phyloP scores from a whole-genome alignment of 2,888 invertebrate species.

The Alviniconcha strummeri region DNA sequence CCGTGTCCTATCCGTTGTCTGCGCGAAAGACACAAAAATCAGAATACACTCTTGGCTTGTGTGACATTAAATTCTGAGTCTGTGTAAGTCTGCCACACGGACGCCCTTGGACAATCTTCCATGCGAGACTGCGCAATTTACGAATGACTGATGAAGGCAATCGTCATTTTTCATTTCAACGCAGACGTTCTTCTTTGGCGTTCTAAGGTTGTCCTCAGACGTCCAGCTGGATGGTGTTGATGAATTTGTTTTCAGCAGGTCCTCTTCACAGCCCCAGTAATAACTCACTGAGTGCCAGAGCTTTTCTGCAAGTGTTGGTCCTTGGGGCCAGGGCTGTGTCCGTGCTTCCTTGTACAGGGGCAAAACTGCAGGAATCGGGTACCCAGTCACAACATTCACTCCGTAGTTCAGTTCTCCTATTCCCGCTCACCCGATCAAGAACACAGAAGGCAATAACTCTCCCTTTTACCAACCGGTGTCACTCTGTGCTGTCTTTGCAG shows the following conservation, averaged over 20 bases:
- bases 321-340: background rate
- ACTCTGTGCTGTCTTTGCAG: background rate
- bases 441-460: background rate
- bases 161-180: background rate
- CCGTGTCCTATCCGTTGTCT: too few relatives aligned
- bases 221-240: too few relatives aligned
- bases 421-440: background rate
- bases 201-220: too few relatives aligned
- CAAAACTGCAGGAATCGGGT: background rate
- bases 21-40: background rate
- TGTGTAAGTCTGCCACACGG: background rate
- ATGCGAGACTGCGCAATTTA: background rate
- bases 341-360: background rate
- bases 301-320: background rate
- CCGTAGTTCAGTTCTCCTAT: background rate
- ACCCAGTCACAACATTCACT: background rate
- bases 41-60: background rate
- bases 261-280: too few relatives aligned
- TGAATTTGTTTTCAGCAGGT: too few relatives aligned
- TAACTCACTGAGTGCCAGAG: too few relatives aligned
- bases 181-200: too few relatives aligned
- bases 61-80: background rate
- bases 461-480: background rate
- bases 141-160: background rate
- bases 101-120: too few relatives aligned